A percentile compares a stretch with the other conserved stretches of the same genome.
Evolutionary conservation across 1,140 invertebrate species (phyloP).

Genomic region (Vollenhovia emeryi): DNA sequence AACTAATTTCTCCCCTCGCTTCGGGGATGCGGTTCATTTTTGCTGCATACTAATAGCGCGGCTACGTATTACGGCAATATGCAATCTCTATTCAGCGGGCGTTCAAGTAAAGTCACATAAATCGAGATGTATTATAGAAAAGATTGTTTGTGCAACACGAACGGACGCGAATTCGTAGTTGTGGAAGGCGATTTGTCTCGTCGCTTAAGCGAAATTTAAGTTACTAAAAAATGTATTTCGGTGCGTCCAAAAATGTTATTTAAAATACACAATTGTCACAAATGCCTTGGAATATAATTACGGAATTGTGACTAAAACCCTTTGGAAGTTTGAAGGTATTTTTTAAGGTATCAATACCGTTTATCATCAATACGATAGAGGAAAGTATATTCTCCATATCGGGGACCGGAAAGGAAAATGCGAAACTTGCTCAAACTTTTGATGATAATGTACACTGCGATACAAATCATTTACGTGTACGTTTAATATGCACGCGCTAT

Average conservation of each 20-base stretch:
- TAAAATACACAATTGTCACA: no score
- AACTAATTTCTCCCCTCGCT: conserved; percentile 70
- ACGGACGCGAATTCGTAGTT: no score
- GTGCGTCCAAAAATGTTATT: no score
- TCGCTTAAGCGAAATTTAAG: not conserved
- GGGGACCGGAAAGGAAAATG: not conserved
- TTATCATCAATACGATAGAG: not conserved
- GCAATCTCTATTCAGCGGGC: conserved; percentile 40
- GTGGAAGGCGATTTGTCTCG: not conserved
- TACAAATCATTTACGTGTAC: not conserved
- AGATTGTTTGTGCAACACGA: not conserved
- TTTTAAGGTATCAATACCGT: not conserved
- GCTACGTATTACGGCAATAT: conserved; percentile 36
- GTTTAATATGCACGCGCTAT: not conserved
- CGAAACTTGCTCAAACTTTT: not conserved
- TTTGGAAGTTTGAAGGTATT: not conserved
- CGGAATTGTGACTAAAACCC: no score
- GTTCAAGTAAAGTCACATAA: conserved; percentile 24
- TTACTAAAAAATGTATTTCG: not conserved
- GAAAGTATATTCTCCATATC: not conserved
- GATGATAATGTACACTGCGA: not conserved
- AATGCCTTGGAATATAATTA: no score
- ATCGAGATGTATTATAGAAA: conserved; percentile 1
- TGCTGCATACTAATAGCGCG: conserved; percentile 69
- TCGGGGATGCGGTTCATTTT: conserved; percentile 65